Percentiles rank a stretch among this genome's conserved stretches.
Conservation (phyloP, 2,113 vertebrate genomes). For the Globicephala melas region DNA sequence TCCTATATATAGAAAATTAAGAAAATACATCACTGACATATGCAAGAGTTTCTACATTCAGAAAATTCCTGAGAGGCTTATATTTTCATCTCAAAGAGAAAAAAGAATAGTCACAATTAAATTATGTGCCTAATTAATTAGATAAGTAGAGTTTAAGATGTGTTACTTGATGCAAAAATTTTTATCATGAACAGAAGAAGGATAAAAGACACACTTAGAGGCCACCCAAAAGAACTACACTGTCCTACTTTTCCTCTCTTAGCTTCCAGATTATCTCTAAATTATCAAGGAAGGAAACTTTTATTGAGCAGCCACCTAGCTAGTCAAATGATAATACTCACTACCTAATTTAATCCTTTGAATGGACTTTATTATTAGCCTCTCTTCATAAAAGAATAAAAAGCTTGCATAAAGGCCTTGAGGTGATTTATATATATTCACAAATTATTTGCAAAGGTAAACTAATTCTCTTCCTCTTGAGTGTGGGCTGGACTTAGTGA, state of each 20-base stretch:
- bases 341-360: background rate
- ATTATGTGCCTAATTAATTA: slow-evolving; percentile 45
- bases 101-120: slow-evolving; percentile 8
- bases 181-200: background rate
- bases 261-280: slow-evolving; percentile 3
- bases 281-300: background rate
- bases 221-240: background rate
- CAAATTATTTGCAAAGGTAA: background rate
- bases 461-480: background rate
- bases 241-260: background rate
- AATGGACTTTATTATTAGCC: background rate
- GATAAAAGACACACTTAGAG: background rate
- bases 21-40: slow-evolving; percentile 12
- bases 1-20: slow-evolving; percentile 36
- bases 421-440: slow-evolving; percentile 1
- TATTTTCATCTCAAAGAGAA: slow-evolving; percentile 40
- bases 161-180: slow-evolving; percentile 5
- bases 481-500: background rate
- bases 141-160: background rate
- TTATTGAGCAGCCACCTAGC: background rate
- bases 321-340: background rate
- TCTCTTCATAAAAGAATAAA: background rate
- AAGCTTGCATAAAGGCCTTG: background rate
- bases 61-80: slow-evolving; percentile 32
- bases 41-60: background rate